Evolutionary conservation across 2,797 vertebrate species (phyloP).

Genomic region (Epinephelus awoara): DNA sequence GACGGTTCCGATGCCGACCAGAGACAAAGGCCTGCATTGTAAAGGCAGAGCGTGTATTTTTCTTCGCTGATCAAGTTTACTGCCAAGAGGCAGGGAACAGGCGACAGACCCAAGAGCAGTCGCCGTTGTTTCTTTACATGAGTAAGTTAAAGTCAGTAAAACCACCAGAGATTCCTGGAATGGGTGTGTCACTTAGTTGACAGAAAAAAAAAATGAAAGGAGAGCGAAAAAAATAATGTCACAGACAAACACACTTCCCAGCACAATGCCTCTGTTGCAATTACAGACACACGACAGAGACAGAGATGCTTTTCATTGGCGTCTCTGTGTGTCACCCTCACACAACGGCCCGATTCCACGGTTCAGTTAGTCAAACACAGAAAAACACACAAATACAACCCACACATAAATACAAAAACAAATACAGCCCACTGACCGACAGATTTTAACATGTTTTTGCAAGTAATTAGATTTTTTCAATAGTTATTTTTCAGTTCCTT

Average conservation of each 20-base stretch:
- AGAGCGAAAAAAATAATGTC: conserved; percentile 64
- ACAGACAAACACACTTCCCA: conserved; percentile 69
- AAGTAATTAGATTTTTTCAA: conserved; percentile 8
- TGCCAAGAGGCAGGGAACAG: conserved; percentile 81
- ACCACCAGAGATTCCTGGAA: conserved; percentile 83
- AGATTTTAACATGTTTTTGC: conserved; percentile 7
- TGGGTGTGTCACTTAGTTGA: conserved; percentile 83
- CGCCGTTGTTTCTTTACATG: conserved; percentile 79
- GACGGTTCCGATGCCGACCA: conserved; percentile 82
- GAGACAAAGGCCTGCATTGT: conserved; percentile 88
- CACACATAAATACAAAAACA: conserved; percentile 7
- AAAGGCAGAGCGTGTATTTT: conserved; percentile 80
- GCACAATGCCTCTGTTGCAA: conserved; percentile 65
- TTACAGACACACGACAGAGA: conserved; percentile 58
- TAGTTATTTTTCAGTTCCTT: conserved; percentile 15
- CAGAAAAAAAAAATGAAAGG: conserved; percentile 66
- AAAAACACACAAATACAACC: conserved; percentile 21
- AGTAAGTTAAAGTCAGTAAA: conserved; percentile 77
- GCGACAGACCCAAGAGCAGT: conserved; percentile 83
- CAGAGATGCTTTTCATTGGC: conserved; percentile 40
- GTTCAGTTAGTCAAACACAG: conserved; percentile 28
- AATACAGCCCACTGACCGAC: background rate
- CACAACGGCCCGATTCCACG: conserved; percentile 33
- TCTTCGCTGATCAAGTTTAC: conserved; percentile 81
- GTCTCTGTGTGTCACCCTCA: conserved; percentile 38